Evolutionary conservation across 1,140 invertebrate genomes (phyloP).

Genomic region (Maniola jurtina): DNA sequence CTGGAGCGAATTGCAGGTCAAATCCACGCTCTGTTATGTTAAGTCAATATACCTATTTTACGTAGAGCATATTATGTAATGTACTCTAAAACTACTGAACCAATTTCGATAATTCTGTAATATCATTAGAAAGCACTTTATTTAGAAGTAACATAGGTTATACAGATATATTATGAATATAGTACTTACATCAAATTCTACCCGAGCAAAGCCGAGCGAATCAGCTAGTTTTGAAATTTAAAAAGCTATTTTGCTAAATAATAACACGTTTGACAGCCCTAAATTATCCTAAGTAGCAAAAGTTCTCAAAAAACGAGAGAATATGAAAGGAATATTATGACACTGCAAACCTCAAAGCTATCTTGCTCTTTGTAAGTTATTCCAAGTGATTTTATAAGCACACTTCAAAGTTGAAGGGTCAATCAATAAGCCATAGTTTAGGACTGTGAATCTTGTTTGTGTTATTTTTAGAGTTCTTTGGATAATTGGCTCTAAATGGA

Average conservation of each 20-base stretch:
- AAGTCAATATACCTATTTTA: no score
- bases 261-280: neutral
- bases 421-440: slow-evolving; percentile 10
- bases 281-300: neutral
- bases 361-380: slow-evolving; percentile 13
- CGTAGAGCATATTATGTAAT: no score
- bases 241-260: neutral
- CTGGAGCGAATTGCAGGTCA: no score
- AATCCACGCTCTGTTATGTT: no score
- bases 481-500: neutral
- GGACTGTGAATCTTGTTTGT: neutral
- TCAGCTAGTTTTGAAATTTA: no score
- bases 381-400: slow-evolving; percentile 11
- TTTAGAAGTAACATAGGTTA: no score
- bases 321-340: slow-evolving; percentile 11
- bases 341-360: slow-evolving; percentile 6
- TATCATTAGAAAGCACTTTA: no score
- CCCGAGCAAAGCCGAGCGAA: no score
- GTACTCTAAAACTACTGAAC: no score
- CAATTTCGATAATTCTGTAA: no score
- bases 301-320: neutral
- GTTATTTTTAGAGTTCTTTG: slow-evolving; percentile 3
- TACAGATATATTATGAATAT: no score
- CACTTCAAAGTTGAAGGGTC: slow-evolving; percentile 9
- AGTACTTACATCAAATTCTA: no score